phyloP scores from a whole-genome alignment of 2,888 invertebrate genomes.

The Dendrolimus pini region DNA sequence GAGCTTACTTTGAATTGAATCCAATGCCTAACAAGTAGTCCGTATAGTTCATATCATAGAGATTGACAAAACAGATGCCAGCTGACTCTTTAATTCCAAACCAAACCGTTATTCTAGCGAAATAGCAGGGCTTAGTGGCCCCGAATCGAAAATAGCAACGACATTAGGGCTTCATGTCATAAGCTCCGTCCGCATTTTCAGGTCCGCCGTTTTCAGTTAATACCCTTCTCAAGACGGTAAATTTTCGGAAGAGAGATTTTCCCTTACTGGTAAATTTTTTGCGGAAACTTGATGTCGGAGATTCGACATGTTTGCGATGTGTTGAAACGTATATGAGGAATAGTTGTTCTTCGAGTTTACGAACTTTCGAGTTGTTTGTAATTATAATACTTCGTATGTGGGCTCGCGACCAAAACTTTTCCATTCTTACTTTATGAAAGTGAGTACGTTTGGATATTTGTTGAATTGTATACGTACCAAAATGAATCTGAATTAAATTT shows the following conservation, averaged over 20 bases:
- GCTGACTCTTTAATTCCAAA: no score
- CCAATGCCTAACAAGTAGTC: no score
- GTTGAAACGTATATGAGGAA: background rate
- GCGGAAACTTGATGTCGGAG: background rate
- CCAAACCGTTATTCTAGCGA: constrained; percentile 3
- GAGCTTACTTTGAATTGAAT: no score
- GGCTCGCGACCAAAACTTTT: no score
- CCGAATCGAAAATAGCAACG: constrained; percentile 11
- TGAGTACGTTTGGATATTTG: no score
- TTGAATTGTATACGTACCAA: no score
- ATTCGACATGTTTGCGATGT: background rate
- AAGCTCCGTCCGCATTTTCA: constrained; percentile 19
- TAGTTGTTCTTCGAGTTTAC: background rate
- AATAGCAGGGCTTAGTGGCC: constrained; percentile 10
- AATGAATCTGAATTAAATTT: no score
- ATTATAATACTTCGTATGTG: background rate
- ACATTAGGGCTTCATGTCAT: constrained; percentile 10
- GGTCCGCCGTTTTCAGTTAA: constrained; percentile 19
- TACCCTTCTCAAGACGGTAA: constrained; percentile 17
- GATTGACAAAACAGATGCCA: no score
- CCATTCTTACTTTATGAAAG: no score
- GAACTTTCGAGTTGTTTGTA: background rate
- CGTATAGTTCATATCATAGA: no score
- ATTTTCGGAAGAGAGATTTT: constrained; percentile 10
- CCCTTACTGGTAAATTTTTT: constrained; percentile 1